A percentile compares a stretch with the other conserved stretches of the same genome.
Evolutionary conservation across 2,113 vertebrate genomes (phyloP).

Genomic region (Channa argus): DNA sequence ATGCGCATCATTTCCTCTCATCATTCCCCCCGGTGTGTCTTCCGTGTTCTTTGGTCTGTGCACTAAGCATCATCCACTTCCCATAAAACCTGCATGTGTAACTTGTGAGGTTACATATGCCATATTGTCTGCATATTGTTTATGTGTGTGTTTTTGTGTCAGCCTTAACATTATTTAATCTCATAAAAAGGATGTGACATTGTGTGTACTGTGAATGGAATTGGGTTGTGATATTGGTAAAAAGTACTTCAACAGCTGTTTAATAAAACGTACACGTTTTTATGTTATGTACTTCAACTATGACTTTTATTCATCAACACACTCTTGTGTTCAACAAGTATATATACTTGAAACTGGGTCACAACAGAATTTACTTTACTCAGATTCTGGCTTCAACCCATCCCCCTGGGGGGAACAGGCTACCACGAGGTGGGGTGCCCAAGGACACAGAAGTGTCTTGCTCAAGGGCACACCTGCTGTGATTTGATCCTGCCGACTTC

Average conservation of each 20-base stretch:
- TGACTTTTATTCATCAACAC: too few relatives aligned
- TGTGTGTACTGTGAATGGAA: neutral
- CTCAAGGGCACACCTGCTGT: too few relatives aligned
- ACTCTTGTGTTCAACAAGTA: neutral
- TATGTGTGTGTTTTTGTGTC: neutral
- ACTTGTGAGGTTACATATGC: too few relatives aligned
- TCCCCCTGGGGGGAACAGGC: too few relatives aligned
- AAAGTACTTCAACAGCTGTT: neutral
- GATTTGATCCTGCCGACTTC: too few relatives aligned
- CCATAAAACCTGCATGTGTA: slow-evolving; percentile 28
- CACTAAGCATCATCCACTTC: slow-evolving; percentile 54
- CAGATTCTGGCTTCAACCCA: too few relatives aligned
- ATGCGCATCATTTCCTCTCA: slow-evolving; percentile 81
- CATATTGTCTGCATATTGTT: neutral
- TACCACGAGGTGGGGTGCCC: too few relatives aligned
- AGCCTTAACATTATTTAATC: neutral
- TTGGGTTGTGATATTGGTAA: neutral
- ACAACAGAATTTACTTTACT: slow-evolving; percentile 7
- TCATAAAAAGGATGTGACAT: neutral
- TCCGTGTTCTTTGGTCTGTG: slow-evolving; percentile 70
- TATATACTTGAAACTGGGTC: slow-evolving; percentile 19
- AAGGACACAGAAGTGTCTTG: too few relatives aligned
- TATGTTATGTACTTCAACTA: neutral
- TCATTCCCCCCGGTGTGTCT: slow-evolving; percentile 71
- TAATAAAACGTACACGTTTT: neutral